phyloP scores from a whole-genome alignment of 1,140 invertebrate species.

The Mactra quadrangularis region DNA sequence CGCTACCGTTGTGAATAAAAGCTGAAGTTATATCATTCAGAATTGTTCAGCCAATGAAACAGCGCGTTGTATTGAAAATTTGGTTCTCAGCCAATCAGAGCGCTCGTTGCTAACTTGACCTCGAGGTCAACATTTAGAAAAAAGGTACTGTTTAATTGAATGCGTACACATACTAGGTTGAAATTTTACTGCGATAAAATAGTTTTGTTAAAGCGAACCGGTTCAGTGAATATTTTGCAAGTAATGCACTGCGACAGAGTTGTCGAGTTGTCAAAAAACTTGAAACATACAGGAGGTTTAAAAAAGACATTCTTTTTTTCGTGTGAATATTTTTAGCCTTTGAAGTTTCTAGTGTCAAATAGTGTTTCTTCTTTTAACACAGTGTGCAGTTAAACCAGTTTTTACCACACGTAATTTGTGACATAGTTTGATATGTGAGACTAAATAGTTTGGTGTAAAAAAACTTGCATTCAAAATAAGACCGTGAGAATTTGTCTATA shows the following conservation, averaged over 20 bases:
- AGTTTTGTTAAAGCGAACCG: conserved; percentile 27
- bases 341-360: conserved; percentile 1
- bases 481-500: conserved; percentile 24
- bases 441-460: not conserved
- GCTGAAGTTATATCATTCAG: conserved; percentile 54
- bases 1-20: conserved; percentile 47
- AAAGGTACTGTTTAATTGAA: conserved; percentile 5
- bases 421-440: conserved; percentile 33
- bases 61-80: conserved; percentile 3
- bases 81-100: conserved; percentile 38
- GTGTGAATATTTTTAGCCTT: conserved; percentile 21
- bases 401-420: conserved; percentile 16
- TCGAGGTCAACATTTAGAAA: conserved; percentile 36
- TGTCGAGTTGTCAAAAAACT: not conserved
- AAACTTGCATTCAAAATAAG: conserved; percentile 7
- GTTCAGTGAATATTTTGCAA: conserved; percentile 24
- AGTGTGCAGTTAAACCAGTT: conserved; percentile 15
- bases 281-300: not conserved
- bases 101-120: conserved; percentile 23
- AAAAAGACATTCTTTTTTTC: not conserved
- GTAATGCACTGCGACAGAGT: not conserved
- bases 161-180: conserved; percentile 31
- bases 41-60: conserved; percentile 34
- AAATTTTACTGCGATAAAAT: conserved; percentile 52
- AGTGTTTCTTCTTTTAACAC: not conserved